These are phyloP conservation scores for Polydrusus tereticollis DNA, from an alignment of 2,888 invertebrate genomes.

Conservation along the genomic window DNA sequence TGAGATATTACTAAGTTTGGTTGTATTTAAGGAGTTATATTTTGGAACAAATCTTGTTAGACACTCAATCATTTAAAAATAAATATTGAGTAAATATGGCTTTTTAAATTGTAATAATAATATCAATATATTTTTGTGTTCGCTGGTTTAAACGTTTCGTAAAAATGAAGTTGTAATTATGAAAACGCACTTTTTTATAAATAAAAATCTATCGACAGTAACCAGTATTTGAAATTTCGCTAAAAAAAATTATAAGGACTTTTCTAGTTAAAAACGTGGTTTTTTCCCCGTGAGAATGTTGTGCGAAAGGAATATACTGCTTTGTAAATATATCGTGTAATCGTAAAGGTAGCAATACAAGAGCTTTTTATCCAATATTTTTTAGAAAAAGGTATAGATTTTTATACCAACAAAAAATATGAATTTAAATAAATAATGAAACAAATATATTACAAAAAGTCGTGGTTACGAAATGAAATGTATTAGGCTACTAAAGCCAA, in stretches of 20 bases:
- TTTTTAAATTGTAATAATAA: too few relatives aligned
- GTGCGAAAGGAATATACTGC: background rate
- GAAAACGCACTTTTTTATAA: background rate
- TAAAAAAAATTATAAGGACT: background rate
- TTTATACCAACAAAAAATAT: background rate
- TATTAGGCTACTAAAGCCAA: background rate
- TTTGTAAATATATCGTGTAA: constrained; percentile 15
- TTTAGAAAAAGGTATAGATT: background rate
- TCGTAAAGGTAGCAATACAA: constrained; percentile 11
- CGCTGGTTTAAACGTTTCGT: background rate
- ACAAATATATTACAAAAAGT: background rate
- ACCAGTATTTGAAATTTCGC: constrained; percentile 29
- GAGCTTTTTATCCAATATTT: constrained; percentile 17
- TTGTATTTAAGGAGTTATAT: background rate
- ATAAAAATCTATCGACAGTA: background rate
- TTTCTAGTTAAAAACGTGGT: background rate
- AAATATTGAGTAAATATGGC: too few relatives aligned
- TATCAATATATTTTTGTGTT: background rate
- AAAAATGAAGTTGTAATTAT: constrained; percentile 1
- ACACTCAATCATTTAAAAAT: too few relatives aligned
- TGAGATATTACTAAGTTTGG: background rate
- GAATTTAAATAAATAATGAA: background rate
- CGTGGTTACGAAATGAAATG: background rate
- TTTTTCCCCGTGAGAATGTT: constrained; percentile 9
- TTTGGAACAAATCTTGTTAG: too few relatives aligned